Evolutionary conservation across 2,797 vertebrate species (phyloP).

Genomic region (Sebastes steindachneri): DNA sequence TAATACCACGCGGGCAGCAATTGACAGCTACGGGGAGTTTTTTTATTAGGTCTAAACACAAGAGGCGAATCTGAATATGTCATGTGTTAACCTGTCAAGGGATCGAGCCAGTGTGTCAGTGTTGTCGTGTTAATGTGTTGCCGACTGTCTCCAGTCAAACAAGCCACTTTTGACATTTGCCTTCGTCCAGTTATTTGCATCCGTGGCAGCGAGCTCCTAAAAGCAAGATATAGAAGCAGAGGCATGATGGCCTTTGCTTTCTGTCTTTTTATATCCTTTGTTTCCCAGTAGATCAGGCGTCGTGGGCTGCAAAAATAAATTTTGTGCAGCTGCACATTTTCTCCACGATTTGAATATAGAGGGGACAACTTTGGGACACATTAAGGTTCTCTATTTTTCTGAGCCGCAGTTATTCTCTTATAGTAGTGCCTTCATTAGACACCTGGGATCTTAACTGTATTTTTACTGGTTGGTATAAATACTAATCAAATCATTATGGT

Average conservation of each 20-base stretch:
- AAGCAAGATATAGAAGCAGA: slow-evolving; percentile 2
- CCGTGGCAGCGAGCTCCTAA: slow-evolving; percentile 5
- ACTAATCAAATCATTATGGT: slow-evolving; percentile 56
- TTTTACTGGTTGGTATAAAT: slow-evolving; percentile 37
- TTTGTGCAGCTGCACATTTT: background rate
- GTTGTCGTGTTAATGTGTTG: slow-evolving; percentile 33
- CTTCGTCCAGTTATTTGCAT: slow-evolving; percentile 51
- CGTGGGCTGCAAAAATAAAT: background rate
- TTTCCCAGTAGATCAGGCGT: background rate
- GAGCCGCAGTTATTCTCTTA: slow-evolving; percentile 6
- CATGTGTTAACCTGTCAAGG: slow-evolving; percentile 10
- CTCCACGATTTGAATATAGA: slow-evolving; percentile 15
- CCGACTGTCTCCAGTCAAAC: slow-evolving; percentile 37
- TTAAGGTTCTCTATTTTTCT: slow-evolving; percentile 10
- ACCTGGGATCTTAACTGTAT: slow-evolving; percentile 9
- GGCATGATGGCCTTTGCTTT: slow-evolving; percentile 13
- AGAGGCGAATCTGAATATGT: slow-evolving; percentile 26
- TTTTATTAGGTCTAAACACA: slow-evolving; percentile 22
- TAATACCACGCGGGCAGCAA: background rate
- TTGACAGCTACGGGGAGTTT: slow-evolving; percentile 3
- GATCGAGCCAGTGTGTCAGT: slow-evolving; percentile 3
- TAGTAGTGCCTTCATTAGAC: slow-evolving; percentile 9
- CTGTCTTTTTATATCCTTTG: background rate
- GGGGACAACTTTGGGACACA: slow-evolving; percentile 9
- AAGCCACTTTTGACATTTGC: slow-evolving; percentile 53